These are phyloP conservation scores for Spinus olivaceus DNA, from an alignment of 2,797 vertebrate genomes.

Conservation along the genomic window DNA sequence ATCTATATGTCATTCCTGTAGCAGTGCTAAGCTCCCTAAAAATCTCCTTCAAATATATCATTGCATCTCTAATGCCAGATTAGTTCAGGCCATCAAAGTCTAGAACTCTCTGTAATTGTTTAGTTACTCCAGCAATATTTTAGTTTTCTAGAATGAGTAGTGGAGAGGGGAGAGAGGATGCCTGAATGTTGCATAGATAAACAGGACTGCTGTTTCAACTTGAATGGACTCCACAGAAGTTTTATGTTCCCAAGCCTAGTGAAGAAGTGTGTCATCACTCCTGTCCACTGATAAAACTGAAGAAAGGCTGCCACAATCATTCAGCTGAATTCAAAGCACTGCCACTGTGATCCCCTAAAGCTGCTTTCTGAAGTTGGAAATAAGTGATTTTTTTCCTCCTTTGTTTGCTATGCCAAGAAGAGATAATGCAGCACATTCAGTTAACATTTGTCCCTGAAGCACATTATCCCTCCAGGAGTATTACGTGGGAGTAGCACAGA, in stretches of 20 bases:
- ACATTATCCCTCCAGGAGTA: conserved; percentile 40
- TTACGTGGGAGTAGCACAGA: conserved; percentile 6
- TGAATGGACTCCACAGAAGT: background rate
- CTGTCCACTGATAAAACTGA: conserved; percentile 16
- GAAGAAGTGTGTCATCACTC: background rate
- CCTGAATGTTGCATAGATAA: background rate
- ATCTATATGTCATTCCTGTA: background rate
- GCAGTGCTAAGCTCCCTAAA: background rate
- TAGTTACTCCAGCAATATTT: background rate
- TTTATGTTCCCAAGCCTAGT: conserved; percentile 2
- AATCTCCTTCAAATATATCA: background rate
- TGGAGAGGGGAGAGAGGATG: background rate
- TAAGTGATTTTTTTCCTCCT: conserved; percentile 29
- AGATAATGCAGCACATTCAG: conserved; percentile 46
- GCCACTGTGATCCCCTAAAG: conserved; percentile 7
- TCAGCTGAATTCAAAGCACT: conserved; percentile 10
- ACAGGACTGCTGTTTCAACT: background rate
- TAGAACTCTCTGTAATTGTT: background rate
- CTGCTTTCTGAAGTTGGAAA: conserved; percentile 17
- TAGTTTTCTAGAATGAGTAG: conserved; percentile 15
- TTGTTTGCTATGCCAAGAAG: conserved; percentile 51
- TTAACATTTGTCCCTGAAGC: conserved; percentile 63
- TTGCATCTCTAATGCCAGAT: background rate
- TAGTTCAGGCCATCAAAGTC: background rate
- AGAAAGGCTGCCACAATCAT: background rate